Base-by-base conservation (phyloP, 2,113 vertebrate genomes). In the Hypanus sabinus region DNA sequence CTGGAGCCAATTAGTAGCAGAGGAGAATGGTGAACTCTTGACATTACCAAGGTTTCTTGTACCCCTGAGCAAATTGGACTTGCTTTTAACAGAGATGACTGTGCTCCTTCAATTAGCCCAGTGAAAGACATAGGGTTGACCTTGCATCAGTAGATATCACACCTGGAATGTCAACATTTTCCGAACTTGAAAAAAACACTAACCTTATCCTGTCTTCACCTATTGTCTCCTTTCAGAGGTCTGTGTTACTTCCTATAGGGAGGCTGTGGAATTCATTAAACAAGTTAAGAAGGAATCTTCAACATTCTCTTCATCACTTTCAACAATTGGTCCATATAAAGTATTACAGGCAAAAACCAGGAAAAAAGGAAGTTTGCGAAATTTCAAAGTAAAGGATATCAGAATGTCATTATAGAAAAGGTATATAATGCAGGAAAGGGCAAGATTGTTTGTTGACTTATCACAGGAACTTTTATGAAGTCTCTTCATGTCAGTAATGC, bases 1-100 rank as follows among this genome's bases (percentile, higher is more conserved):
- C 60, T 90, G 85, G 60, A 90, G 20, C n/a, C 62, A 33, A 33
- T 90, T 90, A 90, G 60, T 3, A 65, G 85, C n/a, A 90, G 85
- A 33, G 60, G 60, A n/a, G 60, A 90, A 90, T 33, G 14, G 85
- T 33, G 30, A 65, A 65, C 20, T 65, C 85, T 60, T 90, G 60
- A 90, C 30, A 65, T 68, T 33, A 65, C 8, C 60, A 90, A 68
- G n/a, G 30, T n/a, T 90, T 90, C 20, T 68, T 10, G 2, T 68
- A 65, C 5, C 9, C 7, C 85, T 90, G 1, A 90, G 85, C 12
- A 65, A 90, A 65, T 90, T 65, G 60, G 60, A 16, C n/a, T 20
- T 65, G 85, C 16, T 30, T 90, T 90, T 18, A 68, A 65, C 60
- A 90, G 38, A 33, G 65, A 90, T 65, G 60, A 62, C 60, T 55